phyloP scores from a whole-genome alignment of 2,113 vertebrate species.

The Ramphastos sulfuratus region DNA sequence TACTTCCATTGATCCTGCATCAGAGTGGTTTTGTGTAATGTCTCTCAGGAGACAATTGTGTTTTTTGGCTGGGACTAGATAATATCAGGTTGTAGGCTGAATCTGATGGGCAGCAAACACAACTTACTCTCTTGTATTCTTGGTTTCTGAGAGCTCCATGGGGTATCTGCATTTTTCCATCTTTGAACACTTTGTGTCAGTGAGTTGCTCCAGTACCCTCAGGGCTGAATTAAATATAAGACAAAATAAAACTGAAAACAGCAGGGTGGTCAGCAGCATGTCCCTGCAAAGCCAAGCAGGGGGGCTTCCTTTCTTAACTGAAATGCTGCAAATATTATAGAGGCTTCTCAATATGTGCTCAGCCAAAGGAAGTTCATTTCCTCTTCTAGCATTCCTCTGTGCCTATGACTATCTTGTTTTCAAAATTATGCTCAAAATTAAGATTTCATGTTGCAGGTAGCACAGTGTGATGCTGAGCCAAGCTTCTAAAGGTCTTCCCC shows the following conservation, averaged over 20 bases:
- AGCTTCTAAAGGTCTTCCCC: neutral
- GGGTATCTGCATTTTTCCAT: neutral
- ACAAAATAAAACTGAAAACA: neutral
- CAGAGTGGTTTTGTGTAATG: neutral
- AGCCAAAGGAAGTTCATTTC: neutral
- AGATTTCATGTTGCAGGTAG: neutral
- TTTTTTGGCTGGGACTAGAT: neutral
- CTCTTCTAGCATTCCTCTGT: neutral
- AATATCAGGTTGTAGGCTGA: neutral
- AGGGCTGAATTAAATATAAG: neutral
- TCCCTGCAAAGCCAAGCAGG: neutral
- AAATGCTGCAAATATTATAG: neutral
- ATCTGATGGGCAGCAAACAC: neutral
- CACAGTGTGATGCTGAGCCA: neutral
- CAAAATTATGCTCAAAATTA: neutral
- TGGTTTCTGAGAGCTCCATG: neutral
- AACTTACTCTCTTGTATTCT: neutral
- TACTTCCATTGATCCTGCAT: rapidly evolving
- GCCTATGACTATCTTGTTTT: neutral
- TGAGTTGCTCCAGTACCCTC: rapidly evolving
- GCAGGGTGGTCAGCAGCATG: neutral
- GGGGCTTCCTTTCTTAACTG: neutral
- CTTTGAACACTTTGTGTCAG: neutral
- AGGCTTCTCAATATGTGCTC: neutral
- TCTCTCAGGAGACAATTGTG: neutral